Base-by-base conservation (phyloP, 2,888 invertebrate species). In the Standfussiana lucernea region DNA sequence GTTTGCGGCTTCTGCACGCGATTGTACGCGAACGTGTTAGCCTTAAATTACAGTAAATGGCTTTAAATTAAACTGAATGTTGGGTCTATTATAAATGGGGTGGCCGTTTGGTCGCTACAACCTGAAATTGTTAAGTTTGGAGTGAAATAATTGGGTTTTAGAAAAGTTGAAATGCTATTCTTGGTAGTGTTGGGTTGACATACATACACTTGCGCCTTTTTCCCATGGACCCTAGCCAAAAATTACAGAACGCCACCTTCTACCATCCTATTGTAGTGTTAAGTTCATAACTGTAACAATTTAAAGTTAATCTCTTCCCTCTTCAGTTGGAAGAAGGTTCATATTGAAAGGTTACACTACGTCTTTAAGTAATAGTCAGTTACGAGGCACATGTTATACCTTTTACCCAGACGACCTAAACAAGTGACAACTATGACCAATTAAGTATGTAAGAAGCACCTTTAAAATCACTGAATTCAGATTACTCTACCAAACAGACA, bases 1-100 rank as follows among this genome's bases (percentile, higher is more conserved):
- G 90, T 90, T 92, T 93, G 94, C 90, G 93, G 93, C 92, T 92
- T 93, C 90, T 93, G 93, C 92, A 92, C 91, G 91, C 93, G 93
- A 93, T 91, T 93, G 94, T 94, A 94, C 94, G 89, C 72, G 82
- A 87, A 92, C 92, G 92, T 92, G 93, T 93, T 89, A 85, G 90
- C 83, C 89, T 90, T 90, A 91, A 92, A 93, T 92, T 93, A 93
- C 91, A 88, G 85, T 79, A 85, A 89, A 88, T 89, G 72, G 84
- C 79, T 80, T 84, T 83, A 88, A 88, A 89, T 89, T 89, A 83
- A 87, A 86, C 69, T 73, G 72, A 85, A 85, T 84, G 86, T 81
- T 83, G 71, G 75, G 68, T 84, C 76, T 88, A 90, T 89, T 86
- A 90, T 86, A 83, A 90, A 89, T 79, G 80, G 74, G 77, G 77